Evolutionary conservation across 30 jellyfish, hydroid and myxozoan genomes (phyloP), one percentile per base, ranked within the genome.

Genomic region (Cassiopea andromeda): DNA sequence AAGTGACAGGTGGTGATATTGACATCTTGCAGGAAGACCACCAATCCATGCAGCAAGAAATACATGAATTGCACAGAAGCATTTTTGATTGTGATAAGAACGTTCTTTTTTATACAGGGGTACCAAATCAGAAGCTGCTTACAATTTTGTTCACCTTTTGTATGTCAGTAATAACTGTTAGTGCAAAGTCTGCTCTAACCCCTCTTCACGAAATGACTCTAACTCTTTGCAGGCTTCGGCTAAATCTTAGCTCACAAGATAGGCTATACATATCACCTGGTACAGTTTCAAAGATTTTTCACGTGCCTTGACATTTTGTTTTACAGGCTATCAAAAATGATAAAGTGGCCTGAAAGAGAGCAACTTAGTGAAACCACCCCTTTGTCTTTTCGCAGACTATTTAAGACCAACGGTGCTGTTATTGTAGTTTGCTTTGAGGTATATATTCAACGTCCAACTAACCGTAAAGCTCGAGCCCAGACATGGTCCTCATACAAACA

Each of bases 401-500:
- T 72, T 74, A 45, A 61, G 12, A 85, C 77, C 61, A 71, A 64
- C 10, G 87, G 45, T 44, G 45, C 85, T 0, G 75, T 81, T 2
- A 83, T 91, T n/a, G 66, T 91, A 1, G 97, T 83, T 90, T 91
- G 91, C 71, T 14, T 78, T 19, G 94, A 83, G 46, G 38, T 27
- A 27, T 27, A 27, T 27, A 27, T 0, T 27, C 38, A 27, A 27
- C 0, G 38, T 27, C 38, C 38, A 27, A 27, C 38, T 27, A 27
- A 27, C 38, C 38, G 0, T 27, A 27, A 27, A 18, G 69, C 82
- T 1, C 91, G 81, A 1, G 94, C 98, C 2, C 16, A 5, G 49
- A 19, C 48, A 7, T 93, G 97, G 94, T 60, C 92, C 48, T 67
- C 78, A 2, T 89, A 93, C 87, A 89, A 93, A 71, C 98, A 93